Conservation (phyloP, 2,113 vertebrate species). For the Sapajus apella region DNA sequence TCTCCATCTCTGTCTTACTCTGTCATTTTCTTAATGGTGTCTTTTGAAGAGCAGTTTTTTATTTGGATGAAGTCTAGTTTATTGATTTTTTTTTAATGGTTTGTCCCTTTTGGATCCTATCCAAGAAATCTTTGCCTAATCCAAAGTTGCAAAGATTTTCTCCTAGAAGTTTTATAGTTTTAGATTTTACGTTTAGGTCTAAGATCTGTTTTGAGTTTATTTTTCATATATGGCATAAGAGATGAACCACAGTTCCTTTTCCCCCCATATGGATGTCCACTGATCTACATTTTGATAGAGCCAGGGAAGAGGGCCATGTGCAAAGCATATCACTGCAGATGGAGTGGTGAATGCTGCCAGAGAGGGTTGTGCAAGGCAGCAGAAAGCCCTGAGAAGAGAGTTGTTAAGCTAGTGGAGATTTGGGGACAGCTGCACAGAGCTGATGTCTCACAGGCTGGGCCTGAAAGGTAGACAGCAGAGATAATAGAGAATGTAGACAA, state of each 20-base stretch:
- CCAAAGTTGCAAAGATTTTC: conserved; percentile 27
- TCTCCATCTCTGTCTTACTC: background rate
- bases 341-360: background rate
- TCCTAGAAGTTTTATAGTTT: background rate
- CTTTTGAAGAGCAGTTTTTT: background rate
- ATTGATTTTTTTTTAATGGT: background rate
- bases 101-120: background rate
- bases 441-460: background rate
- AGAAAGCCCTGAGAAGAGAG: background rate
- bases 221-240: background rate
- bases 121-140: background rate
- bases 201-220: background rate
- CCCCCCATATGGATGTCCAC: background rate
- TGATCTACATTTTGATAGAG: background rate
- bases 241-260: background rate
- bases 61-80: background rate
- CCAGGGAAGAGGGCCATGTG: background rate
- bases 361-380: background rate
- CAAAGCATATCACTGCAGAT: background rate
- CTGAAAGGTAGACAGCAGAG: background rate
- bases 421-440: background rate
- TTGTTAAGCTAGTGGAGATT: background rate
- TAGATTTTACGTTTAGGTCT: background rate
- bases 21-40: conserved; percentile 8
- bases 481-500: background rate